Conservation (phyloP, 2,113 vertebrate species). For the Vimba vimba region DNA sequence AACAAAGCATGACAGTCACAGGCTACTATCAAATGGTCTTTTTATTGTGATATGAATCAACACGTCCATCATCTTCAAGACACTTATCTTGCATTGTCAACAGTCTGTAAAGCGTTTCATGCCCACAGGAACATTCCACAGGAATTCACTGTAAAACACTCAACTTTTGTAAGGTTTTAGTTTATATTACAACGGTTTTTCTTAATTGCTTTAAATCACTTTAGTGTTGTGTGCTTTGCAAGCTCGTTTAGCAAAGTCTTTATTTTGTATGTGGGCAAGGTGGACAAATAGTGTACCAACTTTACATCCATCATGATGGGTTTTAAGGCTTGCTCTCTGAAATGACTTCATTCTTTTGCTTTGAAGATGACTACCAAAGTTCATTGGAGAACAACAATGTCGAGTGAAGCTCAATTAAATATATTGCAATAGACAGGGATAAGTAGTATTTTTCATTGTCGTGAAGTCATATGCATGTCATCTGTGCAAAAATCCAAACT, state of each 20-base stretch:
- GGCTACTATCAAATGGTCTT: constrained; percentile 36
- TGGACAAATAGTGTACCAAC: constrained; percentile 8
- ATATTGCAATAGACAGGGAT: constrained; percentile 1
- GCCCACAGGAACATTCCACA: constrained; percentile 27
- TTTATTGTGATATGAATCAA: constrained; percentile 30
- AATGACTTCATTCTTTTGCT: not conserved
- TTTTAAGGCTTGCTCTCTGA: constrained; percentile 31
- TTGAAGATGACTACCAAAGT: not conserved
- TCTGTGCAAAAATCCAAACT: constrained; percentile 30
- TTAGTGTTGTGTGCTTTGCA: constrained; percentile 19
- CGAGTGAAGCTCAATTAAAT: not conserved
- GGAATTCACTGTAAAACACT: constrained; percentile 2
- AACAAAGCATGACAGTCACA: not conserved
- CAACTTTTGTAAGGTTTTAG: not conserved
- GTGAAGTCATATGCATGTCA: not conserved
- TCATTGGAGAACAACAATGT: not conserved
- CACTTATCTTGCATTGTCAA: constrained; percentile 2
- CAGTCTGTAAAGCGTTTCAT: not conserved
- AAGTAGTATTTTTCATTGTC: not conserved
- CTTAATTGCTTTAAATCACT: not conserved
- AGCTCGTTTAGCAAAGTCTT: constrained; percentile 4
- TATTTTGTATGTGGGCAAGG: not conserved
- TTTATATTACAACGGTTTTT: not conserved
- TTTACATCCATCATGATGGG: not conserved
- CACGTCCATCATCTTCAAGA: not conserved